These are phyloP conservation scores for Syrrhaptes paradoxus DNA, from an alignment of 2,113 vertebrate species.

Conservation along the genomic window DNA sequence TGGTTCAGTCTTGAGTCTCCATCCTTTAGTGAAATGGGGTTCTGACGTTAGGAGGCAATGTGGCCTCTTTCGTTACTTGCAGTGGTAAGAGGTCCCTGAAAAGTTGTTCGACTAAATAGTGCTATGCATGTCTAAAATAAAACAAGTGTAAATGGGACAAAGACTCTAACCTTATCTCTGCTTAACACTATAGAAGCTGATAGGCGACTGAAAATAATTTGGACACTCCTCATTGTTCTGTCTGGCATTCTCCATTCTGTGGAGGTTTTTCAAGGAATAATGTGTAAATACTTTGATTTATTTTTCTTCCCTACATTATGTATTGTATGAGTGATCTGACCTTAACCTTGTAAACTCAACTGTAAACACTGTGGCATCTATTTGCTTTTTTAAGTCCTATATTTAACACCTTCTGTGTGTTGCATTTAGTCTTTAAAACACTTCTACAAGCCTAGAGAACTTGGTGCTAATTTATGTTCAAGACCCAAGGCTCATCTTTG, in stretches of 20 bases:
- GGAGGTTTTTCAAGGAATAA: background rate
- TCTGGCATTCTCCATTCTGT: background rate
- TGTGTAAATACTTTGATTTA: background rate
- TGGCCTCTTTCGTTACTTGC: background rate
- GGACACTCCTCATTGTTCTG: background rate
- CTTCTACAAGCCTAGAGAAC: background rate
- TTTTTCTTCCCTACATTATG: background rate
- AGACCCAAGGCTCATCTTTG: background rate
- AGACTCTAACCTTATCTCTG: background rate
- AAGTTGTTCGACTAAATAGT: background rate
- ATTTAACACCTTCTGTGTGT: constrained; percentile 13
- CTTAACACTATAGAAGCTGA: background rate
- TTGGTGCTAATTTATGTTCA: constrained; percentile 35
- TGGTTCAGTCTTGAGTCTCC: background rate
- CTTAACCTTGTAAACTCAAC: background rate
- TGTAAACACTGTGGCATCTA: background rate
- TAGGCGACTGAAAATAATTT: background rate
- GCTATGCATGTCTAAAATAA: background rate
- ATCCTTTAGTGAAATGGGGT: background rate
- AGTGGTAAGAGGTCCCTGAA: background rate
- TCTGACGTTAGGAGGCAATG: background rate
- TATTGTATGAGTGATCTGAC: background rate
- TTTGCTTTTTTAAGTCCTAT: background rate
- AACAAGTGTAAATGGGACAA: background rate
- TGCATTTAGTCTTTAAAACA: constrained; percentile 17